Base-by-base conservation (phyloP, 2,888 invertebrate genomes). In the Drosophila colorata region DNA sequence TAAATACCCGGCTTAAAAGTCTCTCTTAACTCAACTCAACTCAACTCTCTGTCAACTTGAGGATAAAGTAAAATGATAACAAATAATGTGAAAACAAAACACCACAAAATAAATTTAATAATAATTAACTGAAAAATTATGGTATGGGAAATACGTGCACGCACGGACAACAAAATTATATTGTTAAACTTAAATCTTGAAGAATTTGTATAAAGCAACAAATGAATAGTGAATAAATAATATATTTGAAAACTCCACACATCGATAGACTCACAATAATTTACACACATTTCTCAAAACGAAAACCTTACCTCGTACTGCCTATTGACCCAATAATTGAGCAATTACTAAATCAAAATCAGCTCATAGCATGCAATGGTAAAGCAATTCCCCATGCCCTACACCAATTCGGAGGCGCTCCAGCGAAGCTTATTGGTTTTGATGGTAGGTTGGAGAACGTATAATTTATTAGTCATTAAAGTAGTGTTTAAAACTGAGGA, bases 221-320 rank as follows among this genome's bases (percentile, higher is more conserved):
- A 70, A 79, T 60, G 46, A 65, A 74, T 80, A 80, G 87, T 79
- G 53, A 86, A 88, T 86, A 88, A 86, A 88, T 68, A 86, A 69
- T 66, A 86, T 74, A 83, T 71, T 80, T 66, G 48, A 86, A 69
- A 88, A 69, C 60, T 72, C 31, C 31, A 56, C 25, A 9, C 31
- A 37, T 7, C 23, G 2, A 5, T 20, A 18, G 5, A 13, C 25
- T 16, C 33, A 28, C 20, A 35, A 41, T 43, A 37, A 35, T 20
- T 37, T 44, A 55, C 38, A 40, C 14, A n/a, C 38, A 52, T 64
- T 28, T 35, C 11, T 31, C 31, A 11, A 31, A 31, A 31, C 13
- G 48, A 46, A 7, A 37, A 20, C 25, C 11, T 23, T 16, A 20
- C 4, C 2, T 20, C 14, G 14, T 28, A 9, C 7, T 40, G 46